Evolutionary conservation across 2,888 invertebrate species (phyloP).

Genomic region (Brenthis daphne): DNA sequence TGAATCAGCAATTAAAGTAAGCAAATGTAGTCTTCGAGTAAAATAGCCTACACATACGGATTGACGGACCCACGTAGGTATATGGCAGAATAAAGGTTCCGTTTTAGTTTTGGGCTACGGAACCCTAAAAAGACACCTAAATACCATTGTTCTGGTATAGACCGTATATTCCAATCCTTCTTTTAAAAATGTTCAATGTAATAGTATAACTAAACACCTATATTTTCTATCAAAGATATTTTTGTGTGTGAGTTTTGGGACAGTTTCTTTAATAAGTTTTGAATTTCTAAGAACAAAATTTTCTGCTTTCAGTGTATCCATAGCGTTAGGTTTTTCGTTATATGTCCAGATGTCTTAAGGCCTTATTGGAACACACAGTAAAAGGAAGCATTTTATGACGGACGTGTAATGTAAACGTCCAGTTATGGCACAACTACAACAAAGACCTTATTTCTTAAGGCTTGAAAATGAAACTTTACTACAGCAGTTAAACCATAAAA

Average conservation of each 20-base stretch:
- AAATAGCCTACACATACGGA: too few relatives aligned
- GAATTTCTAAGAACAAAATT: neutral
- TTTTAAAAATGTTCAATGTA: too few relatives aligned
- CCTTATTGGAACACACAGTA: conserved; percentile 30
- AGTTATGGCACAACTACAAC: conserved; percentile 30
- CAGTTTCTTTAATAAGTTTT: too few relatives aligned
- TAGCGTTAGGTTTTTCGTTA: neutral
- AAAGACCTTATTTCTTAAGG: conserved; percentile 29
- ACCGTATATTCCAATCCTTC: too few relatives aligned
- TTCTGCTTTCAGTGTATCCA: neutral
- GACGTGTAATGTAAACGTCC: conserved; percentile 32
- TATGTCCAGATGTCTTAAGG: conserved; percentile 18
- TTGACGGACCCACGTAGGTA: too few relatives aligned
- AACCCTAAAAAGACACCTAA: too few relatives aligned
- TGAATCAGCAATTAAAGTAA: too few relatives aligned
- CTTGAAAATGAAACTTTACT: conserved; percentile 32
- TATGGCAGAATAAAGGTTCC: too few relatives aligned
- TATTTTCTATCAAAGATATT: neutral
- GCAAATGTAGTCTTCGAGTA: too few relatives aligned
- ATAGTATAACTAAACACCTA: neutral
- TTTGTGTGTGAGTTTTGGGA: too few relatives aligned
- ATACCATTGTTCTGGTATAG: too few relatives aligned
- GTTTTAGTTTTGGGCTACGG: too few relatives aligned
- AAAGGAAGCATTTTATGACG: conserved; percentile 41
- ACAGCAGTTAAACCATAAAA: conserved; percentile 27